Conservation (phyloP, 2,113 vertebrate genomes). For the Psilopsiagon aurifrons region DNA sequence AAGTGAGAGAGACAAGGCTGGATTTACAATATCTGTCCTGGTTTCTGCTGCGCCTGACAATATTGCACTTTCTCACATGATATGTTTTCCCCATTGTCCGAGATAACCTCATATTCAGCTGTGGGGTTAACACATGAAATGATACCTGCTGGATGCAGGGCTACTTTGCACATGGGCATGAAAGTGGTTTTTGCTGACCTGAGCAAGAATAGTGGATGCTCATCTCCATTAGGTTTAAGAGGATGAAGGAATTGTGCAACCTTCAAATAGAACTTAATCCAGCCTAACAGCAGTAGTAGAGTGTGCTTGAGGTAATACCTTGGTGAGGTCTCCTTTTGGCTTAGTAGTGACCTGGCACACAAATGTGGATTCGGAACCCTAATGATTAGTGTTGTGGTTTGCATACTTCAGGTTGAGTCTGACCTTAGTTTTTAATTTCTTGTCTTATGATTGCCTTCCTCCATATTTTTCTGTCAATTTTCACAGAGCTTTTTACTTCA, state of each 20-base stretch:
- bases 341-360: not conserved
- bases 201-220: not conserved
- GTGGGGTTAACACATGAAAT: not conserved
- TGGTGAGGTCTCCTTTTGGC: fast-evolving
- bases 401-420: not conserved
- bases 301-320: not conserved
- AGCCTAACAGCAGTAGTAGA: not conserved
- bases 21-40: not conserved
- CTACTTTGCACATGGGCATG: fast-evolving
- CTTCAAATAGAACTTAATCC: not conserved
- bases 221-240: not conserved
- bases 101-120: not conserved
- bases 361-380: not conserved
- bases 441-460: not conserved
- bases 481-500: not conserved
- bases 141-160: not conserved
- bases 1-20: not conserved
- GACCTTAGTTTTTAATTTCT: not conserved
- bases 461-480: too few species aligned
- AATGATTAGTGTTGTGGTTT: not conserved
- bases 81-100: not conserved
- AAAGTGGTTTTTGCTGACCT: not conserved
- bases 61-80: not conserved
- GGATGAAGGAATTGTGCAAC: not conserved
- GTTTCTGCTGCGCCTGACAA: not conserved